A percentile compares a stretch with the other conserved stretches of the same genome.
Evolutionary conservation across 2,797 vertebrate genomes (phyloP).

Genomic region (Coregonus suidteri): DNA sequence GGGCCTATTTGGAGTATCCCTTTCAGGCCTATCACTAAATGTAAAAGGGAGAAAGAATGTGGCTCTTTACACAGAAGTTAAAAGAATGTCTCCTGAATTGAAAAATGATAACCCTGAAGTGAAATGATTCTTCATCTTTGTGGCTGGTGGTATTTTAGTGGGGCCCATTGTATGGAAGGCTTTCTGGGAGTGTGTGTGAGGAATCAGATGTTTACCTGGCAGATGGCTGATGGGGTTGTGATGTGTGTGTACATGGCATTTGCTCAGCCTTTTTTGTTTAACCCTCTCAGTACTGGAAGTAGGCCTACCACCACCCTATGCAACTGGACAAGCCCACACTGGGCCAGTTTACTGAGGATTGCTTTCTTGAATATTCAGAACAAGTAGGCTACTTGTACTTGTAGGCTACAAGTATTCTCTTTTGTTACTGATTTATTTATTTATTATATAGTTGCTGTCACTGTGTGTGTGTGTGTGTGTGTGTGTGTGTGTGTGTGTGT

Average conservation of each 20-base stretch:
- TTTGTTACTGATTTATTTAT: neutral
- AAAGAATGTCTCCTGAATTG: neutral
- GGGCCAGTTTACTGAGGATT: conserved; percentile 34
- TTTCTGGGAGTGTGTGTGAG: neutral
- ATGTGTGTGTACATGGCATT: neutral
- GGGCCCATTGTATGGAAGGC: neutral
- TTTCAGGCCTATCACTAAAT: no score
- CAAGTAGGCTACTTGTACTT: conserved; percentile 27
- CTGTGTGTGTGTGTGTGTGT: no score
- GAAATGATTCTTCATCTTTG: neutral
- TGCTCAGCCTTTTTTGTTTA: conserved; percentile 34
- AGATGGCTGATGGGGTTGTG: conserved; percentile 29
- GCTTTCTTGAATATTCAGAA: conserved; percentile 60
- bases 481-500: no score
- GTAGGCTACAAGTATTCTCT: conserved; percentile 50
- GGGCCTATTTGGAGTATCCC: no score
- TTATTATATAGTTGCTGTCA: no score
- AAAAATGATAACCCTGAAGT: neutral
- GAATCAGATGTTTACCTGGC: conserved; percentile 2
- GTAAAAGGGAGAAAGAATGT: no score
- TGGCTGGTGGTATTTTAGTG: neutral
- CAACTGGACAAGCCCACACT: conserved; percentile 25
- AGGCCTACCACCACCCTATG: conserved; percentile 18
- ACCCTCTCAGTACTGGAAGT: neutral
- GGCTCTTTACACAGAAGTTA: no score